Base-by-base conservation (phyloP, 2,113 vertebrate species). In the Danionella cerebrum region DNA sequence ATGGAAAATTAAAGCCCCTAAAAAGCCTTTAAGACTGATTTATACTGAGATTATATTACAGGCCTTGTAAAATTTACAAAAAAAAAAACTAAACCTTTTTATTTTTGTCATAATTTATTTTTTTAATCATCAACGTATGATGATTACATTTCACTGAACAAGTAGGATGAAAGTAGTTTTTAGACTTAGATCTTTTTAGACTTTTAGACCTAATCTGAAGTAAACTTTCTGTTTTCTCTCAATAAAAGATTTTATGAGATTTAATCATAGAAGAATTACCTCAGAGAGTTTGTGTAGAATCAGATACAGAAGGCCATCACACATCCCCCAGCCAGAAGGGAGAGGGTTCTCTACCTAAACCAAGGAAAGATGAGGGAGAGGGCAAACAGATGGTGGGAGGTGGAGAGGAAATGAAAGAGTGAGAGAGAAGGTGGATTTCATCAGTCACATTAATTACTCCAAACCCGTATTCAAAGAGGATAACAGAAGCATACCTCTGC, bases 231-330 rank as follows among this genome's bases (percentile, higher is more conserved):
- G n/a, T n/a, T n/a, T n/a, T n/a, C n/a, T n/a, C n/a, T 27, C 27
- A 14, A 51, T 7, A 19, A 57, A 48, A 38, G 19, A 52, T 57
- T 13, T 27, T 4, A 52, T 8, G 35, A 16, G n/a, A 60, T 39
- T 60, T 58, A 50, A 59, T 8, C 16, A 21, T 16, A 11, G 8
- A 63, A 29, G 19, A 75, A 79, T 79, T 67, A 89, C 89, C 84
- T 89, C 78, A 58, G 68, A 74, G 29, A 90, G 73, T 22, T 54
- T 54, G 72, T 84, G 69, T 1, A 79, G 76, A 11, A 89, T 71
- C 68, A 90, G 74, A 72, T 71, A 80, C 24, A 90, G 73, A 27
- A 87, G 53, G 42, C 87, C 86, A 12, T 90, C 89, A 39, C 74
- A 87, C 19, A 82, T 70, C 22, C 89, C 88, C 82, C 83, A 84